Conservation (phyloP, 2,113 vertebrate species). For the Pteronura brasiliensis region DNA sequence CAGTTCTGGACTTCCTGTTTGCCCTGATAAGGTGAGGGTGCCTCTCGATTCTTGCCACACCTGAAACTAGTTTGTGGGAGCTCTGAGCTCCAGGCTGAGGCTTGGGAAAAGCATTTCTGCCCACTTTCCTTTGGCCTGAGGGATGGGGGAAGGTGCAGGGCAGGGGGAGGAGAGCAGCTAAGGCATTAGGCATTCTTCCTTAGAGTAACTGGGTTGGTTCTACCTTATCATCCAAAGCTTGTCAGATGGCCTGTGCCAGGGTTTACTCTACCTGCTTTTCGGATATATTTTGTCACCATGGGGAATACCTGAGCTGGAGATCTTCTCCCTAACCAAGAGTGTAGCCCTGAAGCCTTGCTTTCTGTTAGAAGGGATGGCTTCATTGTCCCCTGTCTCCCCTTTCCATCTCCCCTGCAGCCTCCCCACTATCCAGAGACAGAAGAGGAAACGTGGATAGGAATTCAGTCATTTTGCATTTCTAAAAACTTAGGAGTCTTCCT, state of each 20-base stretch:
- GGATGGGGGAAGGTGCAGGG: accelerated
- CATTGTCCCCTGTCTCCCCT: too few relatives aligned
- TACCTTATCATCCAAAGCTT: not conserved
- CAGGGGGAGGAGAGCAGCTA: too few relatives aligned
- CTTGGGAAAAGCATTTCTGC: not conserved
- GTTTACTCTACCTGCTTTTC: not conserved
- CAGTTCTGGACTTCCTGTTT: not conserved
- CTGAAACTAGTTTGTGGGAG: not conserved
- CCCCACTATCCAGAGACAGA: not conserved
- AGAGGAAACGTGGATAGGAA: not conserved
- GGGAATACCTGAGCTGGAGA: not conserved
- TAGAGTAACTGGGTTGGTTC: not conserved
- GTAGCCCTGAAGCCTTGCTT: not conserved
- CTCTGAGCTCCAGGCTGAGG: not conserved
- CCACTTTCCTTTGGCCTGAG: not conserved
- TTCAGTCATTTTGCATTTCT: not conserved
- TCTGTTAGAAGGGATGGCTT: too few relatives aligned
- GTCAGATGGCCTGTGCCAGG: not conserved
- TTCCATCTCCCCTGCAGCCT: not conserved
- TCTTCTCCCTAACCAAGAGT: not conserved
- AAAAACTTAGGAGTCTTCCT: not conserved
- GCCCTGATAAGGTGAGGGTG: not conserved
- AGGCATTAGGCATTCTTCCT: not conserved
- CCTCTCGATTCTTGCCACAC: not conserved
- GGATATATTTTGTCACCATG: not conserved